Evolutionary conservation across 1,140 invertebrate species (phyloP), one percentile per base, ranked within the genome.

Genomic region (Drosophila eugracilis): DNA sequence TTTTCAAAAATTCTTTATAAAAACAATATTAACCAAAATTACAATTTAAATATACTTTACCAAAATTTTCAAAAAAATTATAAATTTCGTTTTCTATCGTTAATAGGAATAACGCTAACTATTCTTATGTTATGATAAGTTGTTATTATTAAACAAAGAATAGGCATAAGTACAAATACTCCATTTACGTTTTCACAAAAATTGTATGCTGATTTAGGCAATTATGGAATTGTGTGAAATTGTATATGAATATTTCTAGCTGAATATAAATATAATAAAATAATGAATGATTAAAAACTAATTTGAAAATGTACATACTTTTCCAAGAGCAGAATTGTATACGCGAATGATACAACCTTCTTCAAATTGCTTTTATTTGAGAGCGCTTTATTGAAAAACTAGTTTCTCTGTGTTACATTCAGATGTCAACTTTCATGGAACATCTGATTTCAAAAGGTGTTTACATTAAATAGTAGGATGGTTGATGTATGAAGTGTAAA

Each of bases 331-430:
- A 7, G 1, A 42, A 42, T 12, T 12, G 9, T 32, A 32, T 10
- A 32, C 30, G 41, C 21, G 21, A 28, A 2, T 55, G 37, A 14
- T 22, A 55, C 3, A 10, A 28, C 7, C 7, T 22, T 42, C 30
- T 26, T 7, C 14, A n/a, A 3, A 3, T 21, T n/a, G 22, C 4
- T 28, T 54, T 60, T 28, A 45, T 4, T 17, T 36, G 36, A 10
- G 19, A 12, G 24, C 14, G 36, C 21, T 62, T 62, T 62, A 62
- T 62, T 62, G 34, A 57, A 57, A 32, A 57, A 62, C 36, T 41
- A 62, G 15, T 57, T 42, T 9, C 24, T 30, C 9, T 21, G 4
- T 60, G 4, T 60, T 60, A 60, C 48, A 59, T 26, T 21, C 19
- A 22, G 19, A 37, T 48, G 39, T 54, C 1, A 10, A 9, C 1